Percentiles rank a stretch among this genome's conserved stretches.
Conservation (phyloP, 2,888 invertebrate species). For the Galeopsomyia nigrocyanea region DNA sequence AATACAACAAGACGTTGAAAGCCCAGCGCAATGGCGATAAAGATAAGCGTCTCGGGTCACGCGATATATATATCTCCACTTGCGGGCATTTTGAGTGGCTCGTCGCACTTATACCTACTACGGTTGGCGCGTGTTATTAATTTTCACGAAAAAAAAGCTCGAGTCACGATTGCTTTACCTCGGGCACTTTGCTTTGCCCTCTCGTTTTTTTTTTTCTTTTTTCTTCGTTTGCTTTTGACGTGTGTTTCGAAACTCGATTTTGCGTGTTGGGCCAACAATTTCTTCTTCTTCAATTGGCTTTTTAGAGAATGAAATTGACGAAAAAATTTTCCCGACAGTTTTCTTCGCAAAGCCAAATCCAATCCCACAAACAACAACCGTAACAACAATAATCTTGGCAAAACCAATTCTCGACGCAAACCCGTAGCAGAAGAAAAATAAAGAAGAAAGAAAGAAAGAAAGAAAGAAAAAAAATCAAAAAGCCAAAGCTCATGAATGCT, state of each 20-base stretch:
- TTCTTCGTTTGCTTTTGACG: no score
- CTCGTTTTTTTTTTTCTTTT: background rate
- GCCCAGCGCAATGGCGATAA: conserved; percentile 26
- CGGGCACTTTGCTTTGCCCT: conserved; percentile 3
- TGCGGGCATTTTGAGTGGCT: background rate
- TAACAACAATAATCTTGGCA: no score
- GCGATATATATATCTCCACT: conserved; percentile 20
- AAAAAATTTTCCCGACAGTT: no score
- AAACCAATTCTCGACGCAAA: no score
- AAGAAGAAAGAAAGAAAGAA: no score
- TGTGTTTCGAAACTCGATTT: conserved; percentile 4
- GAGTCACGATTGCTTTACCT: conserved; percentile 20
- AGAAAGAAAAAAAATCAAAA: no score
- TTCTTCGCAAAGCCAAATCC: no score
- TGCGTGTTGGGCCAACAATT: background rate
- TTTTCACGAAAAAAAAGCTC: conserved; percentile 33
- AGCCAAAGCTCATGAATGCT: background rate
- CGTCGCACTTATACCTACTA: background rate
- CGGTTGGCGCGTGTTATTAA: conserved; percentile 32
- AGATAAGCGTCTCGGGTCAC: conserved; percentile 34
- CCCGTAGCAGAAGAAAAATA: no score
- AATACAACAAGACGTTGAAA: conserved; percentile 37
- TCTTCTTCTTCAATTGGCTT: no score
- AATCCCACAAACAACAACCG: no score
- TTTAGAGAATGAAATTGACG: no score